phyloP scores from a whole-genome alignment of 2,113 vertebrate genomes.

The Oreotrochilus melanogaster region DNA sequence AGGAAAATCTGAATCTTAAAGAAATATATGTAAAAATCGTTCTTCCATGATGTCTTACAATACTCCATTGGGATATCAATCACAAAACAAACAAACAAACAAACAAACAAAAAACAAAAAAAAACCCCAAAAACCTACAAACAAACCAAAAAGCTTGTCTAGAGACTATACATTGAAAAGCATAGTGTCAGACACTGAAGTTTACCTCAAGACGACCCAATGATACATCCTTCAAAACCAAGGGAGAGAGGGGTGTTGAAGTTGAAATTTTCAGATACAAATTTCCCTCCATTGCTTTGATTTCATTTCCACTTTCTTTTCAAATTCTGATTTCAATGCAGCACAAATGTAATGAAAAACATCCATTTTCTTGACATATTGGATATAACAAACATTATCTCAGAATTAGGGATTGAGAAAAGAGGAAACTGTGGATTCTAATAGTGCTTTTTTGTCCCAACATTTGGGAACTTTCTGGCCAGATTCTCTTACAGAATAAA shows the following conservation, averaged over 20 bases:
- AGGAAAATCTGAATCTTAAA: not conserved
- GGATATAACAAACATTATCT: not conserved
- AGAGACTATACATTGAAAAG: not conserved
- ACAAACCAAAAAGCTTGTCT: not conserved
- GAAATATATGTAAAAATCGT: not conserved
- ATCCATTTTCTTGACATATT: not conserved
- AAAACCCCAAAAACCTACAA: too few species aligned
- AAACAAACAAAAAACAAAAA: too few species aligned
- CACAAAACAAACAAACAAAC: not conserved
- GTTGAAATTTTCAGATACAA: not conserved
- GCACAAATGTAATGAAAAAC: not conserved
- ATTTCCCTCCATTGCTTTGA: not conserved
- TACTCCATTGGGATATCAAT: not conserved
- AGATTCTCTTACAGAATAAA: not conserved
- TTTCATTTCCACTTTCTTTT: not conserved
- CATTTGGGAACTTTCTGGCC: not conserved
- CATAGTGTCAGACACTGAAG: not conserved
- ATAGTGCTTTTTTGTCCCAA: not conserved
- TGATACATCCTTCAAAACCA: not conserved
- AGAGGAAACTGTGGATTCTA: not conserved
- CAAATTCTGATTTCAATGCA: not conserved
- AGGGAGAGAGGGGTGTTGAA: not conserved
- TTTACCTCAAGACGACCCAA: not conserved
- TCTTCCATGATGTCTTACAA: not conserved
- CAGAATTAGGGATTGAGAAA: not conserved